A percentile compares a stretch with the other conserved stretches of the same genome.
phyloP scores from a whole-genome alignment of 2,888 invertebrate genomes.

The Colostygia pectinataria region DNA sequence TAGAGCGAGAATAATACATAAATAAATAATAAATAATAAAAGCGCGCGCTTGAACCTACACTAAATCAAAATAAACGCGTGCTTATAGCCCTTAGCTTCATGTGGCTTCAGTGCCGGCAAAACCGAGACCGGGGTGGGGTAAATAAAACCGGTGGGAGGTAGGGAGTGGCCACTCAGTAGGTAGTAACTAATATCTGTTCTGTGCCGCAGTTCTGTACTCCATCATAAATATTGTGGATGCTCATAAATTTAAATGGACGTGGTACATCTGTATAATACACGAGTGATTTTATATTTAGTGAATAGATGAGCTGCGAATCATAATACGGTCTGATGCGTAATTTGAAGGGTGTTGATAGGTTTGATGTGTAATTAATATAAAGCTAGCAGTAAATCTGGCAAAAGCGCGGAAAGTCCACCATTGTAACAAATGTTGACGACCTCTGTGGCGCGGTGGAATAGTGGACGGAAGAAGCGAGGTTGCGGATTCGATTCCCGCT shows the following conservation, averaged over 20 bases:
- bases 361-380: slow-evolving; percentile 1
- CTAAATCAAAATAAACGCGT: too few relatives aligned
- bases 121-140: too few relatives aligned
- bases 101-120: too few relatives aligned
- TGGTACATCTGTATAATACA: slow-evolving; percentile 6
- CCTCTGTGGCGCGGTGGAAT: neutral
- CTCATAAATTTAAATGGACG: slow-evolving; percentile 25
- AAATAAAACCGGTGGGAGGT: too few relatives aligned
- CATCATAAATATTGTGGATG: slow-evolving; percentile 48
- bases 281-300: slow-evolving; percentile 17
- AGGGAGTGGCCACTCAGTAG: too few relatives aligned
- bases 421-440: too few relatives aligned
- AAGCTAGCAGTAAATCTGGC: too few relatives aligned
- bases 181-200: too few relatives aligned
- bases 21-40: neutral
- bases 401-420: too few relatives aligned
- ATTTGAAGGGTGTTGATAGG: slow-evolving; percentile 14
- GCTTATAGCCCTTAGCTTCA: too few relatives aligned
- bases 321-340: slow-evolving; percentile 5
- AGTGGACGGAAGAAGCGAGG: too few relatives aligned
- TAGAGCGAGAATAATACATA: neutral
- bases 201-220: slow-evolving; percentile 32
- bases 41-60: neutral
- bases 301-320: slow-evolving; percentile 3
- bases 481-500: too few relatives aligned